These are phyloP conservation scores for Prunella fulvescens DNA, from an alignment of 2,113 vertebrate species.

Conservation along the genomic window DNA sequence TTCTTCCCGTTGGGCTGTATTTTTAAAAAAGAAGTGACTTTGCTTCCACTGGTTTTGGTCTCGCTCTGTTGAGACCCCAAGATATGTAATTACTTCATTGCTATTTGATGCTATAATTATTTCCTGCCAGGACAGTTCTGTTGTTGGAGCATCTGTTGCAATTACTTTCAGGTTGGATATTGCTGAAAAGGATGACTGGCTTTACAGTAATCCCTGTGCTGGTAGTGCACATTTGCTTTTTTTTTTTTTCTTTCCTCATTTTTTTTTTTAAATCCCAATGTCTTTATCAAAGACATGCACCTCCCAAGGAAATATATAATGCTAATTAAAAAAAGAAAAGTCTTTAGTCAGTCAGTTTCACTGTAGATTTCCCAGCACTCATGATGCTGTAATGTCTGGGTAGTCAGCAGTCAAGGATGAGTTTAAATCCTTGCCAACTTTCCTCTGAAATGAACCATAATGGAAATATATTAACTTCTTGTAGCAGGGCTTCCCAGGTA, in stretches of 20 bases:
- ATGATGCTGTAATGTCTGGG: neutral
- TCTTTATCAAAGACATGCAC: neutral
- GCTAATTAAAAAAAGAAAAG: neutral
- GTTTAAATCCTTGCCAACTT: neutral
- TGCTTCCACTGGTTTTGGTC: neutral
- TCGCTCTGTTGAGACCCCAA: accelerated
- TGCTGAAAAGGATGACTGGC: neutral
- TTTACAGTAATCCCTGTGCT: neutral
- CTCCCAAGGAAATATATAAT: neutral
- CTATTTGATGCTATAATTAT: neutral
- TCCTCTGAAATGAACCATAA: neutral
- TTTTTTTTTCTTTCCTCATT: accelerated
- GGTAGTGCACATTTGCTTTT: neutral
- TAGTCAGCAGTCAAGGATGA: neutral
- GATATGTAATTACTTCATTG: neutral
- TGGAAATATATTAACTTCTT: neutral
- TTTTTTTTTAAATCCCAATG: neutral
- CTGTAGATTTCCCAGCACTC: neutral
- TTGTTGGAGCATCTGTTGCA: neutral
- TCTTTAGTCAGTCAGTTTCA: neutral
- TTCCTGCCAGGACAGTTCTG: neutral
- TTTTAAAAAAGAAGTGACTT: neutral
- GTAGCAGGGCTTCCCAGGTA: neutral
- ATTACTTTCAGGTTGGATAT: neutral
- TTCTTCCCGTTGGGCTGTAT: neutral